Base-by-base conservation (phyloP, 2,888 invertebrate species). In the Baccha elongata region DNA sequence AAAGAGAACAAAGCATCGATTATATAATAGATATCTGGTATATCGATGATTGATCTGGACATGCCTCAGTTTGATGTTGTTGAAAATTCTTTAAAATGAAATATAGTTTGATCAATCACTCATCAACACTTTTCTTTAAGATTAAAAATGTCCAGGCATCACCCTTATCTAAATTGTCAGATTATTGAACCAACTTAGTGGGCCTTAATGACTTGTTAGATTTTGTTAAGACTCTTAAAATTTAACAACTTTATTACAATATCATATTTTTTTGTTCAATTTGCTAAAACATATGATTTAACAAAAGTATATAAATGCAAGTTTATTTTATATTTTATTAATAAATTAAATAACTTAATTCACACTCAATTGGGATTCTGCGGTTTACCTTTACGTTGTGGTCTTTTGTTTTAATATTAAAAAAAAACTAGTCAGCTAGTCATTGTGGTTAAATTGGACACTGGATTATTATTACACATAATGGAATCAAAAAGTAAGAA, bases 331-430 rank as follows among this genome's bases (percentile, higher is more conserved):
- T 29, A 42, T 60, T 35, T 23, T 44, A 29, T 55, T 55, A 55
- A 48, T 55, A 11, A n/a, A 44, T 26, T 8, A 55, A 29, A 55
- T 29, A 44, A 48, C 40, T 67, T 15, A 42, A 65, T 58, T 73
- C 21, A 32, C 55, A 21, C 26, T 55, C 48, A 46, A 55, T 58
- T 21, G 21, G 15, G 29, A 29, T 48, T 46, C 67, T 58, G 55
- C 67, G 73, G 73, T 67, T 58, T 58, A 11, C 1, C 15, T 55
- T 65, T 65, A 44, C 10, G 26, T 62, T 62, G 71, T 44, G 62
- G 50, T 62, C 65, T 67, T 50, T 55, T 55, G 21, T 55, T 73
- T 52, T 42, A 40, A 52, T 13, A 17, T 42, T n/a, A 32, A 6
- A 52, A n/a, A 17, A 17, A 21, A 37, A 4, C 7, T 8, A 10